Evolutionary conservation across 2,797 vertebrate species (phyloP).

Genomic region (Picus viridis): DNA sequence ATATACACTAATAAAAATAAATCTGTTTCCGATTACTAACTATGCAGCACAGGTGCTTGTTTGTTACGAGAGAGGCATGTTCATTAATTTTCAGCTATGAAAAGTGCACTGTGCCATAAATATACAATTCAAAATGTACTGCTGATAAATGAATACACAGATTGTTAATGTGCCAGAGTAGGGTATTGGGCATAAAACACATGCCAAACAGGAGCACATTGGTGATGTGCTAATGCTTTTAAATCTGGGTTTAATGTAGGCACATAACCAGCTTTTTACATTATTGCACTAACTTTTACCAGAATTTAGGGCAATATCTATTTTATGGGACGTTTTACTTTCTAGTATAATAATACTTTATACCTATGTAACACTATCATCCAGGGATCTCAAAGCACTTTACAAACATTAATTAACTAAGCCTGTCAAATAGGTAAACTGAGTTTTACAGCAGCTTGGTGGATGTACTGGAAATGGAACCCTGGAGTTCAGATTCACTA

Average conservation of each 20-base stretch:
- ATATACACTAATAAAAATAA: constrained; percentile 99
- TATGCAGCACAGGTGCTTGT: constrained; percentile 99
- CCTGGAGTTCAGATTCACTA: constrained; percentile 21
- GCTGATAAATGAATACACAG: constrained; percentile 99
- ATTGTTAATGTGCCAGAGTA: constrained; percentile 98
- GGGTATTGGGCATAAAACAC: constrained; percentile 86
- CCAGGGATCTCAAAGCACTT: constrained; percentile 74
- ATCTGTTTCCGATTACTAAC: constrained; percentile 99
- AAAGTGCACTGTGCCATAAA: constrained; percentile 99
- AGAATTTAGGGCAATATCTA: constrained; percentile 75
- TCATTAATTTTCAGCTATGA: constrained; percentile 99
- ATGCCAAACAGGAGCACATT: constrained; percentile 87
- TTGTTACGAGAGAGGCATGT: constrained; percentile 99
- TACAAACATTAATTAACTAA: constrained; percentile 77
- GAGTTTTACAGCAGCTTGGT: constrained; percentile 65
- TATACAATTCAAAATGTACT: constrained; percentile 95
- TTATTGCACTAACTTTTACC: constrained; percentile 80
- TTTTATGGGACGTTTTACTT: constrained; percentile 64
- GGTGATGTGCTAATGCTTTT: constrained; percentile 85
- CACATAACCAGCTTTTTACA: constrained; percentile 76
- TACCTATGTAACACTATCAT: constrained; percentile 70
- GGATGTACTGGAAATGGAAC: constrained; percentile 53
- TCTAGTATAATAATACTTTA: constrained; percentile 76
- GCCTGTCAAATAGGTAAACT: constrained; percentile 76
- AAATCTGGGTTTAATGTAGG: constrained; percentile 76